Evolutionary conservation across 2,113 vertebrate species (phyloP), one percentile per base, ranked within the genome.

Genomic region (Hyla sarda): DNA sequence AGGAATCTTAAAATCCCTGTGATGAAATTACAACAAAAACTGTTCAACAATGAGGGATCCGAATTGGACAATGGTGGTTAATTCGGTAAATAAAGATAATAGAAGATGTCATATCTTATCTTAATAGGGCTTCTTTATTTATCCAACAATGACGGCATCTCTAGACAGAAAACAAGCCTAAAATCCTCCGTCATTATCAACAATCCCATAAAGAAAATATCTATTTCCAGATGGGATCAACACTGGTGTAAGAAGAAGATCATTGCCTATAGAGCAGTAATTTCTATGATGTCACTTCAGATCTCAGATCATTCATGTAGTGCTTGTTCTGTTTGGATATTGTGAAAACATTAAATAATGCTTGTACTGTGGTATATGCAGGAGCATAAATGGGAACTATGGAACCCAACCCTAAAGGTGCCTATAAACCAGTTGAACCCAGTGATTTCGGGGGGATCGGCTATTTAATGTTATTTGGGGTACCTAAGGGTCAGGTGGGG

Each of bases 1-100:
- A 48, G 79, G 79, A 82, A 28, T 47, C n/a, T 32, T 60, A 25
- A 60, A 80, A 62, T 80, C 54, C 56, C 54, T 41, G 54, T n/a
- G 77, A 62, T 80, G 54, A 28, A 60, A 60, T n/a, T 25, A 62
- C 23, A 60, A 23, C 23, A 56, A 32, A 54, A 56, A n/a, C 52
- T 6, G 30, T 52, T 37, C 75, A 78, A 34, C 52, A 56, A 58
- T 21, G 52, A 34, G 8, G 58, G 17, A 50, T 16, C 25, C 16
- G 14, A 45, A 37, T 48, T 47, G 25, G 34, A 80, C 54, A 80
- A 41, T 80, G 54, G 21, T 1, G 5, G 77, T 0, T 60, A 25
- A 45, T 80, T 62, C 19, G 0, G 13, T 62, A 41, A 80, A 60
- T 80, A 80, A 58, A 41, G 32, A 41, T 16, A 25, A 80, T n/a